These are phyloP conservation scores for Oreohelix idahoensis DNA, from an alignment of 1,140 invertebrate species.

Conservation along the genomic window DNA sequence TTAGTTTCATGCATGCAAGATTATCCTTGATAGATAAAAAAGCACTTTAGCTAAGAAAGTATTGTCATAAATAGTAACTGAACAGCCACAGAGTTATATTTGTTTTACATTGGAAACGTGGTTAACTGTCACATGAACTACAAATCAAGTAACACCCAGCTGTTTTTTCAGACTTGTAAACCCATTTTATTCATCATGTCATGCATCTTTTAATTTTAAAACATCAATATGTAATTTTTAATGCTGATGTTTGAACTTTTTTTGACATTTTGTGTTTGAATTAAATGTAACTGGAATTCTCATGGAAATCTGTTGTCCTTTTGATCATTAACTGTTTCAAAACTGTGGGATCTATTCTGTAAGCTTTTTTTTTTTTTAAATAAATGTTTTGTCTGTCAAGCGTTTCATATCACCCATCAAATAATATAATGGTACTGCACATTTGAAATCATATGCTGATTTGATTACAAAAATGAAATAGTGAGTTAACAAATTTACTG, in stretches of 20 bases:
- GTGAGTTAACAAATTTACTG: background rate
- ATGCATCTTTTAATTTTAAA: background rate
- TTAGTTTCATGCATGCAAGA: background rate
- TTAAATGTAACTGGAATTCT: background rate
- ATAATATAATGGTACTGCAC: background rate
- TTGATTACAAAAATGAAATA: background rate
- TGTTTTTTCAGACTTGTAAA: background rate
- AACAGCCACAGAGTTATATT: too few relatives aligned
- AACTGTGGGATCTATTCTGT: background rate
- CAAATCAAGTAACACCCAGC: too few relatives aligned
- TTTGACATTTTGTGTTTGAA: background rate
- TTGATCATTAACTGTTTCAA: background rate
- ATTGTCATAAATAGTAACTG: too few relatives aligned
- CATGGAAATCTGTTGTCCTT: background rate
- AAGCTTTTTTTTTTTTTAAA: background rate
- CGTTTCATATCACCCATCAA: background rate
- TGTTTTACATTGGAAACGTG: too few relatives aligned
- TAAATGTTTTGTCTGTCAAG: constrained; percentile 6
- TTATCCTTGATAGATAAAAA: background rate
- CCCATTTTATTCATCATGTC: background rate
- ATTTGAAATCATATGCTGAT: background rate
- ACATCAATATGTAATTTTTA: background rate
- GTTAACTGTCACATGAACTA: too few relatives aligned
- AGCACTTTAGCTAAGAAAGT: too few relatives aligned
- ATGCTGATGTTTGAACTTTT: background rate